Conservation (phyloP, 2,888 invertebrate genomes). For the Folsomia manolachei region DNA sequence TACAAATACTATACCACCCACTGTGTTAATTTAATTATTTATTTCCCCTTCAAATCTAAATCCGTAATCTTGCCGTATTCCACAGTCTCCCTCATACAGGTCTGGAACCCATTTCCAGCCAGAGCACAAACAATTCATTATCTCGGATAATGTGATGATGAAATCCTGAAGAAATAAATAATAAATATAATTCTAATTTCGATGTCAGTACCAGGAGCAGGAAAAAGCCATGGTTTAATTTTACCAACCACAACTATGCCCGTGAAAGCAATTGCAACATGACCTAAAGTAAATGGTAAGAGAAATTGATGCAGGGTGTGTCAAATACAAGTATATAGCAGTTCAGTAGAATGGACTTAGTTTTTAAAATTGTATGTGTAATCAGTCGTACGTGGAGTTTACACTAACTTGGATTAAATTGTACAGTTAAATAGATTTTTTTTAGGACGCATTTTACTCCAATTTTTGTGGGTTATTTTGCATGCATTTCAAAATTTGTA, state of each 20-base stretch:
- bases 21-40: constrained; percentile 9
- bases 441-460: no score
- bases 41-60: background rate
- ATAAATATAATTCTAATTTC: background rate
- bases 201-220: background rate
- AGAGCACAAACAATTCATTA: background rate
- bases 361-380: no score
- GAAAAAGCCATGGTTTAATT: background rate
- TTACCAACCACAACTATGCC: background rate
- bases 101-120: background rate
- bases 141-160: background rate
- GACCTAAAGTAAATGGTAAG: background rate
- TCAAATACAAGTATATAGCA: no score
- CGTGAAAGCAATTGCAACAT: background rate
- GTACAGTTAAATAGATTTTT: no score
- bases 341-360: no score
- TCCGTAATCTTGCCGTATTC: background rate
- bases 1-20: background rate
- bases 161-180: background rate
- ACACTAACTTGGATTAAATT: no score
- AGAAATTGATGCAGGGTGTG: background rate
- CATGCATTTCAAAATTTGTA: no score
- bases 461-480: no score
- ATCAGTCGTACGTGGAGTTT: no score
- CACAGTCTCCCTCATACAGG: background rate